These are phyloP conservation scores for Carabus problematicus DNA, from an alignment of 2,888 invertebrate genomes.

Conservation along the genomic window DNA sequence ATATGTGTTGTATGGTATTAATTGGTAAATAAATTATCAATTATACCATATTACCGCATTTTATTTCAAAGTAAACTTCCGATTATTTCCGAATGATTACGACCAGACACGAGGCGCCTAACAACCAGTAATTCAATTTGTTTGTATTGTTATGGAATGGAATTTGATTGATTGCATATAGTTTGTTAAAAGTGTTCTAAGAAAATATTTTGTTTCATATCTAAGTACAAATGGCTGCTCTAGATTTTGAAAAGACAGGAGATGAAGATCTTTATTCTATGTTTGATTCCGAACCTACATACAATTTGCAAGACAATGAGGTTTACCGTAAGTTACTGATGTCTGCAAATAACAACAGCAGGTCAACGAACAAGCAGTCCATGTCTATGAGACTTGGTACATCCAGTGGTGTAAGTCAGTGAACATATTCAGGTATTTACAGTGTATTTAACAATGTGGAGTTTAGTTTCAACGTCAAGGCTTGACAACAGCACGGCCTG, in stretches of 20 bases:
- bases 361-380: slow-evolving; percentile 61
- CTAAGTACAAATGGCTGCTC: slow-evolving; percentile 21
- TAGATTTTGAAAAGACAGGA: slow-evolving; percentile 29
- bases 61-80: too few species aligned
- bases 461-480: slow-evolving; percentile 50
- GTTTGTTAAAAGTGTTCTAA: neutral
- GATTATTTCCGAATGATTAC: neutral
- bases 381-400: slow-evolving; percentile 65
- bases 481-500: slow-evolving; percentile 50
- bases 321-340: slow-evolving; percentile 33
- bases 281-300: slow-evolving; percentile 35
- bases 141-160: slow-evolving; percentile 5
- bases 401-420: slow-evolving; percentile 61
- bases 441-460: neutral
- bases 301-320: slow-evolving; percentile 38
- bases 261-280: slow-evolving; percentile 38
- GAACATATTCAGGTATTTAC: slow-evolving; percentile 16
- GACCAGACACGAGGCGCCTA: slow-evolving; percentile 9
- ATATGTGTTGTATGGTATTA: too few species aligned
- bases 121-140: slow-evolving; percentile 30
- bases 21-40: neutral
- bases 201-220: slow-evolving; percentile 4
- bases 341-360: slow-evolving; percentile 28
- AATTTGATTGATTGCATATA: too few species aligned
- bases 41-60: neutral